Base-by-base conservation (phyloP, 2,888 invertebrate genomes). In the Carcina quercana region DNA sequence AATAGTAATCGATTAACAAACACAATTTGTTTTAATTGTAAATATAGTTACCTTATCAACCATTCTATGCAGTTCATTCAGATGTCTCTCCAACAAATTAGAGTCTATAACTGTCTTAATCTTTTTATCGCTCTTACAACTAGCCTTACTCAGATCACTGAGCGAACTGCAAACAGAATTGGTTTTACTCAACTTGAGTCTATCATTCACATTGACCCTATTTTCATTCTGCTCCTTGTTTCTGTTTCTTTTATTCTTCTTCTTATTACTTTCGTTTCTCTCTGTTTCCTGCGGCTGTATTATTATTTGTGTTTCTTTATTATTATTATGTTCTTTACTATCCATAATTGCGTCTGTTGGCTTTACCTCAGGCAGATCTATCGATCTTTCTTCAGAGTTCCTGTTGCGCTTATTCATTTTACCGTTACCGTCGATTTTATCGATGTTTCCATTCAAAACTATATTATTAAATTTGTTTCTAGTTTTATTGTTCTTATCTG, bases 51-150 rank as follows among this genome's bases (percentile, higher is more conserved):
- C n/a, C n/a, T 56, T 69, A 21, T 73, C 76, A 37, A 86, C 50
- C 28, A 85, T 61, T 28, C 88, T 53, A 24, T 73, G 71, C 34
- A 88, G 34, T 42, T 88, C 88, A 34, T 87, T 87, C 26, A 88
- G 43, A 15, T 83, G 73, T 19, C 85, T 66, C 54, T 88, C 88
- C 35, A 88, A 38, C 13, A 79, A 72, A 24, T 73, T 45, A 46
- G 74, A 44, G 52, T 87, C 62, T 35, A 79, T 36, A 42, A 36
- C 19, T 8, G 35, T 22, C 1, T 39, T 41, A 1, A 35, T 3
- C n/a, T 42, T 58, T 11, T 49, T 47, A 1, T 46, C 47, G 13
- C 38, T 50, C 14, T 54, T 58, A 1, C 38, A 48, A 28, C 70
- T 69, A 0, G 56, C 50, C 10, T 50, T 58, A 30, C 72, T 75